Conservation (phyloP, 2,113 vertebrate genomes). For the Anarhynchus alexandrinus region DNA sequence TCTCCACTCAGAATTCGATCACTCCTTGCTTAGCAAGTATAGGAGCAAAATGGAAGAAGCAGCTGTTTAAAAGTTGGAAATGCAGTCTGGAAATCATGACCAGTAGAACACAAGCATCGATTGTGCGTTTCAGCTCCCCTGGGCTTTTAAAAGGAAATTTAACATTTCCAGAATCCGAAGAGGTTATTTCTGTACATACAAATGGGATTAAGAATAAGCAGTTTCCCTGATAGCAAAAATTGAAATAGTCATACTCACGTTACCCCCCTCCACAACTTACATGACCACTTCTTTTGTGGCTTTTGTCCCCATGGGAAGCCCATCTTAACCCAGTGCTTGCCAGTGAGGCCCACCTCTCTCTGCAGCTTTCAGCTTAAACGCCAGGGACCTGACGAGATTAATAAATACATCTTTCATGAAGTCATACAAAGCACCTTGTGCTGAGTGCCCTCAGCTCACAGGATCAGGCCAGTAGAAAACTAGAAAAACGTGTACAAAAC, state of each 20-base stretch:
- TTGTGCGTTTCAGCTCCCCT: background rate
- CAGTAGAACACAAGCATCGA: background rate
- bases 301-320: background rate
- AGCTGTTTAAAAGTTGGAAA: background rate
- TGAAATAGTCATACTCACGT: background rate
- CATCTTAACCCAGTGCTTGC: background rate
- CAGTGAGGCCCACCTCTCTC: background rate
- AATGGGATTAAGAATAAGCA: background rate
- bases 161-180: slow-evolving; percentile 50
- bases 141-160: slow-evolving; percentile 49
- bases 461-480: background rate
- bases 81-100: background rate
- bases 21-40: background rate
- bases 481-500: background rate
- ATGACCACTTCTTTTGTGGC: background rate
- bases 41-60: background rate
- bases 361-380: background rate
- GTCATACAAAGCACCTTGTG: background rate
- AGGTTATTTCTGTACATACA: slow-evolving; percentile 22
- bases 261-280: background rate
- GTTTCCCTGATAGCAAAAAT: background rate
- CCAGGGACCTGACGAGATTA: background rate
- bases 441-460: background rate
- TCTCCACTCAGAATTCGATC: background rate
- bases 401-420: background rate